These are phyloP conservation scores for Lepeophtheirus nordmannii DNA, from an alignment of 2,888 invertebrate genomes.

Conservation along the genomic window DNA sequence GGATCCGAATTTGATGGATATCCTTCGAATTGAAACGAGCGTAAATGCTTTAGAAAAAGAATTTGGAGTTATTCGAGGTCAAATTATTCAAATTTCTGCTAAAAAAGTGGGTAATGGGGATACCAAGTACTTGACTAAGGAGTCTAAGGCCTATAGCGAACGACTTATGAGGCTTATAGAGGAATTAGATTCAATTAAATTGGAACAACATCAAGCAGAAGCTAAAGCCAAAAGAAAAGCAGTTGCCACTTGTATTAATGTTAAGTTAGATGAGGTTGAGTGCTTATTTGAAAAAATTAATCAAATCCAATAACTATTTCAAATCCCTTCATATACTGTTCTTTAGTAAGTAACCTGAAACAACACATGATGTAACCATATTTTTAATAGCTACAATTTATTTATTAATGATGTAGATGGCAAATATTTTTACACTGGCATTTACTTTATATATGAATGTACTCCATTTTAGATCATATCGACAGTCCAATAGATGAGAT, in stretches of 20 bases:
- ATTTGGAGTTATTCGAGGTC: neutral
- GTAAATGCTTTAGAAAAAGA: neutral
- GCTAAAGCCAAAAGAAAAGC: constrained; percentile 9
- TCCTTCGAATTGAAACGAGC: neutral
- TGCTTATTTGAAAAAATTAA: neutral
- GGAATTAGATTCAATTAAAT: neutral
- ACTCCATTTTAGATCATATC: too few relatives aligned
- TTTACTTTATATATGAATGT: too few relatives aligned
- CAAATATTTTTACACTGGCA: too few relatives aligned
- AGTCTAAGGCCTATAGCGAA: neutral
- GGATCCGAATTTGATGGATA: neutral
- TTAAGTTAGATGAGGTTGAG: constrained; percentile 5
- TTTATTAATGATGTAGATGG: too few relatives aligned
- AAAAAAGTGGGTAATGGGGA: neutral
- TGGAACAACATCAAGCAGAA: constrained; percentile 1
- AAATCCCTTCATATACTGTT: too few relatives aligned
- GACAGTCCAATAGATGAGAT: too few relatives aligned
- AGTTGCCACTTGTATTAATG: constrained; percentile 2
- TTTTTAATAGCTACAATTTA: too few relatives aligned
- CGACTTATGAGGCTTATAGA: constrained; percentile 6
- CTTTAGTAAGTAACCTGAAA: too few relatives aligned
- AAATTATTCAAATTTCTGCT: neutral
- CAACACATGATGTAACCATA: too few relatives aligned
- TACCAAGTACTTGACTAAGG: neutral
- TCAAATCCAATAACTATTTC: neutral